phyloP scores from a whole-genome alignment of 2,113 vertebrate species.

The Lepus americanus region DNA sequence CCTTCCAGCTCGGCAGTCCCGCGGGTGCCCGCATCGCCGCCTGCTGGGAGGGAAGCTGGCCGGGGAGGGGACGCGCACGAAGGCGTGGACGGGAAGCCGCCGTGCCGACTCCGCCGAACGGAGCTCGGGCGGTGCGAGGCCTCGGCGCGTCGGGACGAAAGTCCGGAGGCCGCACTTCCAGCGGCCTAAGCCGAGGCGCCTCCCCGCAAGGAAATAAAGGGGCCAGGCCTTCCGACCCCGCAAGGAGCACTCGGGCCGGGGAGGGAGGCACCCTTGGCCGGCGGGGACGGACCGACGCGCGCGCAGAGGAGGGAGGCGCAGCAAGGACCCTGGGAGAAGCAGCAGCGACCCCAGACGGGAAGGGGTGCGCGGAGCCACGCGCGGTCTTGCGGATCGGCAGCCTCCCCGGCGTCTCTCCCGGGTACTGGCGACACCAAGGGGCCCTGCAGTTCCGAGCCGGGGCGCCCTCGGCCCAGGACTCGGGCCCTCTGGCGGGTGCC shows the following conservation, averaged over 20 bases:
- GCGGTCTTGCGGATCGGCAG: background rate
- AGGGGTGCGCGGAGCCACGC: background rate
- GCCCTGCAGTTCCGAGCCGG: background rate
- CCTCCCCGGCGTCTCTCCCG: fast-evolving
- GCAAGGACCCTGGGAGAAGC: background rate
- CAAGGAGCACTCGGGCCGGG: fast-evolving
- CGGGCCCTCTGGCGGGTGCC: background rate
- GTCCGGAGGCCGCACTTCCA: background rate
- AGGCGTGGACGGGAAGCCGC: background rate
- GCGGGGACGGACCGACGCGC: background rate
- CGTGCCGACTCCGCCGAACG: background rate
- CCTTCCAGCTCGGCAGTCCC: background rate
- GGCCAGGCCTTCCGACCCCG: background rate
- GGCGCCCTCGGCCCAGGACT: background rate
- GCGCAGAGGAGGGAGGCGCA: background rate
- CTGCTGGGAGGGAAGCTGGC: background rate
- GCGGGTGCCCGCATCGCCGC: too few species aligned
- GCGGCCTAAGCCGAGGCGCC: background rate
- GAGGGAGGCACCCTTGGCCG: fast-evolving
- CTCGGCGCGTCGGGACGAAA: background rate
- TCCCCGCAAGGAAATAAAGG: background rate
- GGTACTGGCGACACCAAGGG: background rate
- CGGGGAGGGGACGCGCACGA: background rate
- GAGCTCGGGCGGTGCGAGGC: background rate
- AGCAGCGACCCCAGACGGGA: background rate